A percentile compares a stretch with the other conserved stretches of the same genome.
Conservation (phyloP, 2,888 invertebrate genomes). For the Zaprionus bogoriensis region DNA sequence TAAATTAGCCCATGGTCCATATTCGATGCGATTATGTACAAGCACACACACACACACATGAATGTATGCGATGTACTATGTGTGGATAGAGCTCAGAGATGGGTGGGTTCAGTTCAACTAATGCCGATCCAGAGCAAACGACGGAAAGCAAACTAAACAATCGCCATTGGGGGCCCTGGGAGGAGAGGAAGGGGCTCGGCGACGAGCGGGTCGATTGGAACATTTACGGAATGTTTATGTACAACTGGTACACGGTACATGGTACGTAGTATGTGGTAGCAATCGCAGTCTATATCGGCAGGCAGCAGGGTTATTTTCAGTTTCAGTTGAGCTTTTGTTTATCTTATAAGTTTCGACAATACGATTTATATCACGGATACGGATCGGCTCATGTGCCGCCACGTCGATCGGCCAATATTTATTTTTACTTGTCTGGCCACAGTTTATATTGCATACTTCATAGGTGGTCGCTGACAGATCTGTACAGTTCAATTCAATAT, state of each 20-base stretch:
- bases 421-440: slow-evolving; percentile 60
- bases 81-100: no score
- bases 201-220: slow-evolving; percentile 26
- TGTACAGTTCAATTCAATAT: slow-evolving; percentile 49
- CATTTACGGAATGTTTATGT: slow-evolving; percentile 51
- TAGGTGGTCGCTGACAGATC: slow-evolving; percentile 54
- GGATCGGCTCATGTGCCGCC: slow-evolving; percentile 21
- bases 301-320: slow-evolving; percentile 45
- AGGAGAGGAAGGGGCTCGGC: slow-evolving; percentile 6
- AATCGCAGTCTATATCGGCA: slow-evolving; percentile 3
- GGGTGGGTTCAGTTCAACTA: slow-evolving; percentile 39
- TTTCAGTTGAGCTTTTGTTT: slow-evolving; percentile 57
- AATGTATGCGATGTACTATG: neutral
- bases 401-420: slow-evolving; percentile 43
- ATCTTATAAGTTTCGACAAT: slow-evolving; percentile 65
- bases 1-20: slow-evolving; percentile 25
- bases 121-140: slow-evolving; percentile 10
- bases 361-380: slow-evolving; percentile 64
- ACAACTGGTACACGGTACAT: slow-evolving; percentile 24
- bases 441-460: slow-evolving; percentile 78
- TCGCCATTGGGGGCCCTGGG: no score
- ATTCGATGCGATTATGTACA: slow-evolving; percentile 3
- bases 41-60: neutral
- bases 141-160: slow-evolving; percentile 41
- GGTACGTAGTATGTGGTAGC: neutral